Evolutionary conservation across 2,888 invertebrate genomes (phyloP).

Genomic region (Spodoptera littoralis): DNA sequence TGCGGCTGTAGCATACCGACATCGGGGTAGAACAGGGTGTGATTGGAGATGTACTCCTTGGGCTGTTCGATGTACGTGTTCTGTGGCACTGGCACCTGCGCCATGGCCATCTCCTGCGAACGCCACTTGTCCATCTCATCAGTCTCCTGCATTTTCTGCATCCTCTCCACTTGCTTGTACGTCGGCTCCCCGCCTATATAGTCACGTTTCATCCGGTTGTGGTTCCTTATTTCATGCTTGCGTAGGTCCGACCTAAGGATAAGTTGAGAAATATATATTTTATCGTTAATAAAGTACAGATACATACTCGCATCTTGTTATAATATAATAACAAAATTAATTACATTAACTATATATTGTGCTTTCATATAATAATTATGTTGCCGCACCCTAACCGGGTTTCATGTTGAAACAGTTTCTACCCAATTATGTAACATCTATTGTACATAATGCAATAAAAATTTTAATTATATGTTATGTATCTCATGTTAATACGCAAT

Average conservation of each 20-base stretch:
- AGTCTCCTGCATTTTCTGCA: conserved; percentile 74
- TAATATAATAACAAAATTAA: too few species aligned
- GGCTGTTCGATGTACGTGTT: conserved; percentile 74
- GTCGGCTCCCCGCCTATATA: conserved; percentile 84
- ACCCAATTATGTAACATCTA: too few species aligned
- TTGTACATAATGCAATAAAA: too few species aligned
- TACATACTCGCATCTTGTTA: too few species aligned
- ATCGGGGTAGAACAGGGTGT: conserved; percentile 78
- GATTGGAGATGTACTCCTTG: conserved; percentile 71
- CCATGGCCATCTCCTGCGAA: conserved; percentile 53
- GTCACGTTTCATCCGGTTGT: conserved; percentile 83
- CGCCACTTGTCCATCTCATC: conserved; percentile 62
- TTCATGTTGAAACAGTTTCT: too few species aligned
- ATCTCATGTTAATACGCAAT: too few species aligned
- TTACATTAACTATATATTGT: too few species aligned
- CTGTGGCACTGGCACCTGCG: conserved; percentile 64
- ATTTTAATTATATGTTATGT: too few species aligned
- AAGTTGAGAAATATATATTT: not conserved
- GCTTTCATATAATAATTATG: too few species aligned
- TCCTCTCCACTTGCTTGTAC: conserved; percentile 81
- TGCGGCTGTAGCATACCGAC: conserved; percentile 75
- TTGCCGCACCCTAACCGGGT: too few species aligned
- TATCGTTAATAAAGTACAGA: too few species aligned
- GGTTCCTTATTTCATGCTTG: conserved; percentile 84
- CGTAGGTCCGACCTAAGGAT: conserved; percentile 78